Percentiles rank a stretch among this genome's conserved stretches.
phyloP scores from a whole-genome alignment of 1,140 invertebrate genomes.

The Zaprionus lachaisei region DNA sequence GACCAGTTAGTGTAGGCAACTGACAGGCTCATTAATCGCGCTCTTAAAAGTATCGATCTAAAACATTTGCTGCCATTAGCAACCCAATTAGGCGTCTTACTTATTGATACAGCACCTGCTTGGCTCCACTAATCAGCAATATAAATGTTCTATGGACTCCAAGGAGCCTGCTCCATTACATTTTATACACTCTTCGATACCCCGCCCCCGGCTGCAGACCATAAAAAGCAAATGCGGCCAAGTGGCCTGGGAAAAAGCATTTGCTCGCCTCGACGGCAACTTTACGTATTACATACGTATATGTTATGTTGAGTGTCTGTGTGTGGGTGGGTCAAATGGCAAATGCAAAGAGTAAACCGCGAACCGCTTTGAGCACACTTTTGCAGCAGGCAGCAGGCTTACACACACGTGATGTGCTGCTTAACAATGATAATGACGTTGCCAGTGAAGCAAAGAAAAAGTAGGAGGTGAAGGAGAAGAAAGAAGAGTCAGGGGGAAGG shows the following conservation, averaged over 20 bases:
- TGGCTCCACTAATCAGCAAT: slow-evolving; percentile 36
- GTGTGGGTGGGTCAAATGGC: slow-evolving; percentile 48
- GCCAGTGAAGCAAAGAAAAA: slow-evolving; percentile 2
- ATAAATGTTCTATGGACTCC: slow-evolving; percentile 37
- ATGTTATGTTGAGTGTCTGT: slow-evolving; percentile 18
- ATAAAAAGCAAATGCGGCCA: slow-evolving; percentile 50
- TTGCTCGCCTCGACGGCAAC: slow-evolving; percentile 36
- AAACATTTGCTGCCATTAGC: slow-evolving; percentile 18
- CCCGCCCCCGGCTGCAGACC: slow-evolving; percentile 1
- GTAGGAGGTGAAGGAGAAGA: not conserved
- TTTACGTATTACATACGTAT: slow-evolving; percentile 41
- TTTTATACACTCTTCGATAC: slow-evolving; percentile 41
- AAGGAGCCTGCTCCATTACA: slow-evolving; percentile 36
- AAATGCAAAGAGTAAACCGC: slow-evolving; percentile 64
- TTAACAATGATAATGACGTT: slow-evolving; percentile 74
- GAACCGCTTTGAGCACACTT: slow-evolving; percentile 31
- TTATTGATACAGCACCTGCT: slow-evolving; percentile 23
- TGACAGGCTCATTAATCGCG: slow-evolving; percentile 20
- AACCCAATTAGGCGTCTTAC: slow-evolving; percentile 19
- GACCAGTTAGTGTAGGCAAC: too few relatives aligned
- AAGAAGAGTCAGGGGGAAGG: not conserved
- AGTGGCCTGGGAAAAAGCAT: slow-evolving; percentile 47
- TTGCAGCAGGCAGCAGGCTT: slow-evolving; percentile 61
- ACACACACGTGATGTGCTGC: slow-evolving; percentile 69
- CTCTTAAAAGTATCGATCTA: slow-evolving; percentile 18